Percentiles rank a stretch among this genome's conserved stretches.
phyloP scores from a whole-genome alignment of 2,113 vertebrate genomes.

The Cromileptes altivelis region DNA sequence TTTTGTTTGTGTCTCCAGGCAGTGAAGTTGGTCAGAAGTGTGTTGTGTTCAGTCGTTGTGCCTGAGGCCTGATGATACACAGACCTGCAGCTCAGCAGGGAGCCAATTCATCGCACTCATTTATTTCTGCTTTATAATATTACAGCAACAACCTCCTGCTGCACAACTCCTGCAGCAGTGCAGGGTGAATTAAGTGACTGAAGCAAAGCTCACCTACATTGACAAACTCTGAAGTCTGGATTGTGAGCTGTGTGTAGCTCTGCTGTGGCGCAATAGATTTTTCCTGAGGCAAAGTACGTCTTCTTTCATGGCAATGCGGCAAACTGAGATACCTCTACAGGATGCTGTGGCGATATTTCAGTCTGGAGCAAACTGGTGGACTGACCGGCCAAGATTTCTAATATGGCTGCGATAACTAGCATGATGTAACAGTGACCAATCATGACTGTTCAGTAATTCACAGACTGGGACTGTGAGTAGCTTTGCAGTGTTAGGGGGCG shows the following conservation, averaged over 20 bases:
- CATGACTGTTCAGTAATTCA: background rate
- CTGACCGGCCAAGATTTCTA: background rate
- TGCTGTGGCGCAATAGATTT: background rate
- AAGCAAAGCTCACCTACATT: background rate
- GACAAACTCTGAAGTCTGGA: background rate
- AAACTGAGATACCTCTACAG: background rate
- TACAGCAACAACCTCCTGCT: conserved; percentile 4
- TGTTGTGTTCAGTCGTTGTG: background rate
- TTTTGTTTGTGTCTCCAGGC: conserved; percentile 16
- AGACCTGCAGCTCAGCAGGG: conserved; percentile 17
- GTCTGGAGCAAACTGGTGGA: background rate
- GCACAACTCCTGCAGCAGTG: background rate
- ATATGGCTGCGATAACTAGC: background rate
- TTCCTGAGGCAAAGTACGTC: background rate
- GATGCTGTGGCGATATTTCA: background rate
- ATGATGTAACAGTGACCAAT: background rate
- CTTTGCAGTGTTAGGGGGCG: no score
- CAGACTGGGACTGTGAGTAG: background rate
- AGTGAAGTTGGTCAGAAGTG: background rate
- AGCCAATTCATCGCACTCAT: conserved; percentile 33
- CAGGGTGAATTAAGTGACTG: background rate
- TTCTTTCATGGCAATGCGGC: background rate
- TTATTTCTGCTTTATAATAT: conserved; percentile 31
- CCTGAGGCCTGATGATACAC: conserved; percentile 14
- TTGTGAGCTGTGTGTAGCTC: background rate